Conservation (phyloP, 1,140 invertebrate genomes). For the Diorhabda sublineata region DNA sequence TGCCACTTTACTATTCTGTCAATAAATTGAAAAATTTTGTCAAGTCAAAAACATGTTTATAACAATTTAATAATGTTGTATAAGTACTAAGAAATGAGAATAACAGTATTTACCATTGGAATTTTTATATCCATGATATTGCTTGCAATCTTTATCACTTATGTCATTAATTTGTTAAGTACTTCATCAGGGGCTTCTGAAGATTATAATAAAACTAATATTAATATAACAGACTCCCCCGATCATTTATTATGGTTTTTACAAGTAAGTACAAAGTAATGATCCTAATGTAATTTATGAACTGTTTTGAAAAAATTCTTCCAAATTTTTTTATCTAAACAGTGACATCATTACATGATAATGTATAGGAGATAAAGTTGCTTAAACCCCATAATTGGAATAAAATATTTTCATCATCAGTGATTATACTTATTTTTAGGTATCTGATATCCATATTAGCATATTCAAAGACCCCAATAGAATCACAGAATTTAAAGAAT, state of each 20-base stretch:
- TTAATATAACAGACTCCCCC: conserved; percentile 50
- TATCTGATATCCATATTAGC: conserved; percentile 87
- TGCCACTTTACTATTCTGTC: too few relatives aligned
- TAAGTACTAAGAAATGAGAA: conserved; percentile 46
- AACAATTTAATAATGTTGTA: too few relatives aligned
- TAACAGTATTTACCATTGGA: conserved; percentile 49
- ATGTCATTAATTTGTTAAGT: conserved; percentile 54
- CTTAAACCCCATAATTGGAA: too few relatives aligned
- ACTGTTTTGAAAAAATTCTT: conserved; percentile 3
- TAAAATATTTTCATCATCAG: not conserved
- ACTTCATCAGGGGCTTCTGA: conserved; percentile 41
- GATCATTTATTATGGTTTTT: conserved; percentile 71
- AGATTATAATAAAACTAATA: conserved; percentile 24
- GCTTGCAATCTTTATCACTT: conserved; percentile 54
- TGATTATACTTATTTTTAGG: conserved; percentile 51
- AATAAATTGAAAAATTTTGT: too few relatives aligned
- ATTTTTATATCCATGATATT: conserved; percentile 52
- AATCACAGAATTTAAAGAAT: conserved; percentile 73
- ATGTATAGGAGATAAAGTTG: too few relatives aligned
- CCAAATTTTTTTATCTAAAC: not conserved
- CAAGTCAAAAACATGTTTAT: too few relatives aligned
- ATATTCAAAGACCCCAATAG: conserved; percentile 73
- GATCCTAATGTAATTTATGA: too few relatives aligned
- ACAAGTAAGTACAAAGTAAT: conserved; percentile 55
- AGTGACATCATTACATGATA: too few relatives aligned